Percentiles rank a stretch among this genome's conserved stretches.
Conservation (phyloP, 2,113 vertebrate species). For the Cathartes aura region DNA sequence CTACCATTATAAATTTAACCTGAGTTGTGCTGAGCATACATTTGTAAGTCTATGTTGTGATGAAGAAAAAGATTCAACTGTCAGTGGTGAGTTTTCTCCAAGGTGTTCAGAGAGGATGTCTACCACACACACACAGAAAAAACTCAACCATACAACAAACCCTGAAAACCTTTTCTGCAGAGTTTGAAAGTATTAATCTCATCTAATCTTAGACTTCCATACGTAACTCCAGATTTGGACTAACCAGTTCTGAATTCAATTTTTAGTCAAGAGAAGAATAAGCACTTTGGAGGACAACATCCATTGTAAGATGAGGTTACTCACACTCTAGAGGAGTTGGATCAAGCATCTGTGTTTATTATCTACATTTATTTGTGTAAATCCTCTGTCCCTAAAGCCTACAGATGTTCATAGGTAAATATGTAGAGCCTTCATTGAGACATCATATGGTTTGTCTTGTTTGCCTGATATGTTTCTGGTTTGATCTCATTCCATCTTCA, state of each 20-base stretch:
- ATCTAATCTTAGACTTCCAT: background rate
- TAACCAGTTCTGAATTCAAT: background rate
- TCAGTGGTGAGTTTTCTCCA: background rate
- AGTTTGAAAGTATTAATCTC: fast-evolving
- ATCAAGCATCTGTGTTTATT: background rate
- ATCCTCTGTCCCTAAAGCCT: background rate
- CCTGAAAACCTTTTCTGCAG: background rate
- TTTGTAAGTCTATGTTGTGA: background rate
- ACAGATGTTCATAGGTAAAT: background rate
- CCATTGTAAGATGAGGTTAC: background rate
- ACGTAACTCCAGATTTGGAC: background rate
- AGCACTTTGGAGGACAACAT: background rate
- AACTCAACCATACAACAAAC: background rate
- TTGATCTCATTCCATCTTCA: background rate
- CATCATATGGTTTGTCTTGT: background rate
- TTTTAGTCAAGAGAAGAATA: background rate
- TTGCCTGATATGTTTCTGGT: background rate
- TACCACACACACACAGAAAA: background rate
- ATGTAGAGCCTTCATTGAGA: background rate
- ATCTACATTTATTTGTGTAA: background rate
- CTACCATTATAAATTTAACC: background rate
- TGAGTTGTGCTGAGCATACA: background rate
- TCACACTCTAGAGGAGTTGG: background rate
- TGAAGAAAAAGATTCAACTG: background rate
- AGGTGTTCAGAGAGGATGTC: background rate